Percentiles rank a stretch among this genome's conserved stretches.
Conservation (phyloP, 2,797 vertebrate species). For the Microhierax caerulescens region DNA sequence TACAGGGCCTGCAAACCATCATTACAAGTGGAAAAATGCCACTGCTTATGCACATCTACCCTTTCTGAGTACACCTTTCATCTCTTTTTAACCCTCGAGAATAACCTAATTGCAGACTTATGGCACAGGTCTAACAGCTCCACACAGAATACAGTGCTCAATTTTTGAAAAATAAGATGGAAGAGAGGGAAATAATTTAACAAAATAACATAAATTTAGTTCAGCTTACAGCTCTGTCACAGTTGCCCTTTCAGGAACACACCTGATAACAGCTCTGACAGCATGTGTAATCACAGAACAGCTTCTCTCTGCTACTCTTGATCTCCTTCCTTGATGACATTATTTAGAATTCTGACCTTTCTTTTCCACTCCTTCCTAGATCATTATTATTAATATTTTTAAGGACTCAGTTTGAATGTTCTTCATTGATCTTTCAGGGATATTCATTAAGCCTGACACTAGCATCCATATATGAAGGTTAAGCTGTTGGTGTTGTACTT, state of each 20-base stretch:
- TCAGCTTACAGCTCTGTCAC: not conserved
- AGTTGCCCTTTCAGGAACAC: not conserved
- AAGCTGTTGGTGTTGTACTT: not conserved
- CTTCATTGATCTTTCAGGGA: not conserved
- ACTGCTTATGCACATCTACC: not conserved
- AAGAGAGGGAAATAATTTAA: not conserved
- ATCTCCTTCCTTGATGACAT: not conserved
- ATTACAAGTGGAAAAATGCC: not conserved
- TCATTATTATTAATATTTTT: not conserved
- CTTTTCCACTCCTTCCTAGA: not conserved
- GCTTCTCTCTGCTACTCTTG: not conserved
- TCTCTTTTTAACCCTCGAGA: not conserved
- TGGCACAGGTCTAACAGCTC: not conserved
- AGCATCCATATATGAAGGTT: not conserved
- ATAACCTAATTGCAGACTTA: not conserved
- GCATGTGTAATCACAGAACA: not conserved
- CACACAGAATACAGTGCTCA: not conserved
- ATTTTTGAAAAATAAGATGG: not conserved
- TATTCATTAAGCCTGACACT: not conserved
- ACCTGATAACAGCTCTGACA: not conserved
- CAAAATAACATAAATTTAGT: not conserved
- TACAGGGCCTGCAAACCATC: not conserved
- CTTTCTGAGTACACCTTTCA: not conserved
- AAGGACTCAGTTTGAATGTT: not conserved
- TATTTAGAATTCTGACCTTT: slow-evolving; percentile 33